These are phyloP conservation scores for Germaria angustata DNA, from an alignment of 2,888 invertebrate species.

Conservation along the genomic window DNA sequence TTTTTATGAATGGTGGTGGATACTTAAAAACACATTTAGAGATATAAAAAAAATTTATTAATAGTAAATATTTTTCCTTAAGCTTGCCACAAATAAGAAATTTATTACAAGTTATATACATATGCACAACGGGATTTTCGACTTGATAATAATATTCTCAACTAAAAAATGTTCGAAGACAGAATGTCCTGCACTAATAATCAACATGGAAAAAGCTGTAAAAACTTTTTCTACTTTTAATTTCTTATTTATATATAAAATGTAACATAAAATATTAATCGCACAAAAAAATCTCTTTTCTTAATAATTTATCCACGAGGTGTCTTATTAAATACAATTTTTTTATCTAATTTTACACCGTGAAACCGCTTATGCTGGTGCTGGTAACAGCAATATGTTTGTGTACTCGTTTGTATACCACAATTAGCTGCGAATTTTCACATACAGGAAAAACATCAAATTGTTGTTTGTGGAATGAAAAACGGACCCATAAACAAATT, in stretches of 20 bases:
- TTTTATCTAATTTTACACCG: not conserved
- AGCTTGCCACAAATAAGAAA: not conserved
- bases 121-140: not conserved
- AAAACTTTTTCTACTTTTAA: not conserved
- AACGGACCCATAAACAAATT: constrained; percentile 50
- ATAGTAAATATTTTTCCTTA: not conserved
- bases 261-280: not conserved
- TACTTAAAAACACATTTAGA: too few species aligned
- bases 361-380: not conserved
- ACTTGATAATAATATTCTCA: not conserved
- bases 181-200: not conserved
- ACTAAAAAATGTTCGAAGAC: not conserved
- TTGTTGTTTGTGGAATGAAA: not conserved
- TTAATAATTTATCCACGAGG: constrained; percentile 20
- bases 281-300: constrained; percentile 21
- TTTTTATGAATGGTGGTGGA: too few species aligned
- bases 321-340: constrained; percentile 10
- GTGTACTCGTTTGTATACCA: constrained; percentile 25
- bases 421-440: constrained; percentile 37
- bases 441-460: not conserved
- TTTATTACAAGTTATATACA: too few species aligned
- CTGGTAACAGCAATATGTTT: not conserved
- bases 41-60: too few species aligned
- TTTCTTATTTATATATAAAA: not conserved
- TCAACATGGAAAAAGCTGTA: constrained; percentile 22